Base-by-base conservation (phyloP, 1,140 invertebrate species). In the Drosophila biarmipes region DNA sequence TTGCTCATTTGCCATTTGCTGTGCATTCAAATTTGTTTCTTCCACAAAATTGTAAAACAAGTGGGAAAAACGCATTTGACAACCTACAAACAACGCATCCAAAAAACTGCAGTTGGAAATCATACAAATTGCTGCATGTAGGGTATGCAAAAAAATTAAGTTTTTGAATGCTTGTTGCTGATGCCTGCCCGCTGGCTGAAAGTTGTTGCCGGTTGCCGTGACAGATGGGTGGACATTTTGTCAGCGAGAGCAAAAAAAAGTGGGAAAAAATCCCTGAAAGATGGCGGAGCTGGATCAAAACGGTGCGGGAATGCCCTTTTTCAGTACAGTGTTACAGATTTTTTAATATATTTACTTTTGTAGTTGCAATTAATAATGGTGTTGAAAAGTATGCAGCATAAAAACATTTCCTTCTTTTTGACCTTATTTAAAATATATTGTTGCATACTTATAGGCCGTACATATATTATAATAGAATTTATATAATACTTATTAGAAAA, bases 141-240 rank as follows among this genome's bases (percentile, higher is more conserved):
- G 61, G 58, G 21, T 42, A 48, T 56, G 62, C 29, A 4, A 24
- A 67, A 66, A 57, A 58, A 54, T 49, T 40, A 76, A 68, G 63
- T 68, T 77, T 76, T 43, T 34, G 54, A 77, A 76, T 61, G 73
- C 73, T 82, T 68, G 74, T 68, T 81, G 78, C 61, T 73, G 76
- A 35, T 69, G 73, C 59, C 63, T 68, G 74, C 51, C 74, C 64
- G 73, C 56, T 78, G 73, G 62, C 62, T 58, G 42, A 75, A 68
- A 76, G 53, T 77, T 77, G 73, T 58, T 76, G 63, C 69, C 78
- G 73, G 37, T 15, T 68, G 67, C 54, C 54, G 76, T 89, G 84
- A 89, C 84, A 89, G 84, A 89, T 89, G 84, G 79, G 84, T 64
- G 84, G 76, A 89, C 84, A 89, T 89, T 84, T 79, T 89, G 85